Base-by-base conservation (phyloP, 2,113 vertebrate genomes). In the Gallinago jamesoni region DNA sequence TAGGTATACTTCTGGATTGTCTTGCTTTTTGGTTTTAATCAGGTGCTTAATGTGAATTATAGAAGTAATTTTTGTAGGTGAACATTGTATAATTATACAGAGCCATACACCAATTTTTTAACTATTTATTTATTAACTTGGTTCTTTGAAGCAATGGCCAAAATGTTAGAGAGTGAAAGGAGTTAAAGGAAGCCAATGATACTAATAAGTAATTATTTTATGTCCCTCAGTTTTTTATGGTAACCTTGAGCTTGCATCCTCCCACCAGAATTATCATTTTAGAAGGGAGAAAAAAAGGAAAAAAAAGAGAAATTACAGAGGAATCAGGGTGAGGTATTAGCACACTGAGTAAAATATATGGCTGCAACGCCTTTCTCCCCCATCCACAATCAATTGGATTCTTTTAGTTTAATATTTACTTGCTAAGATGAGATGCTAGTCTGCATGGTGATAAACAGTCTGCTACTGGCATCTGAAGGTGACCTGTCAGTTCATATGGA, bases 381-480 rank as follows among this genome's bases (percentile, higher is more conserved):
- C 98, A 98, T 99, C 98, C 99, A 98, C 99, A 99, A 99, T 99
- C 99, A 99, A 99, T 99, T 99, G 99, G 98, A 99, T 99, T 99
- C 99, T 99, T 99, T 99, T 99, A 98, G 99, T 99, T 99, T 99
- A 99, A 99, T 99, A 99, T 99, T 99, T 99, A 99, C 99, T 99
- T 98, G 99, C 99, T 98, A 98, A 99, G 99, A 99, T 99, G 99
- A 99, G 99, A 99, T 99, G 98, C 99, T 99, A 98, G 99, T 99
- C 99, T 99, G 99, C 99, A 99, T 99, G 99, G 99, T 99, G 99
- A 99, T 99, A 99, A 99, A 99, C 99, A 99, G 99, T 98, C 99
- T 98, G 99, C 99, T 99, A 98, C 98, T 99, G 99, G 99, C 99
- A 98, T 99, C 98, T 99, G 99, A 99, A 99, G 99, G 99, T 99